Evolutionary conservation across 2,888 invertebrate genomes (phyloP), one percentile per base, ranked within the genome.

Genomic region (Sussaba pulchella): DNA sequence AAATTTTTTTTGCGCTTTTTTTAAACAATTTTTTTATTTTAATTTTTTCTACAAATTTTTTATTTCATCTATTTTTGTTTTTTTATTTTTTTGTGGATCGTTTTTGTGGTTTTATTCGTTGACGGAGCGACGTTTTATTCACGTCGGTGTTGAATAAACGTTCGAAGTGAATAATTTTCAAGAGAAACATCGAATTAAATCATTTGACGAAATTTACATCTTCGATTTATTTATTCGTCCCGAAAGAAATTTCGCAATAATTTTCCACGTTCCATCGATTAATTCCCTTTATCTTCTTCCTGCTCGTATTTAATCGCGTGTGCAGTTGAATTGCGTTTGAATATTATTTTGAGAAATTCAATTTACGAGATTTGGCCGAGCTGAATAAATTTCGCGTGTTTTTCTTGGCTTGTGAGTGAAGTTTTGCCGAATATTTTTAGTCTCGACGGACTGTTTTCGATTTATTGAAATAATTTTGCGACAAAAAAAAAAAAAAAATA

Each of bases 1-100:
- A 66, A 52, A 61, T 54, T 66, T 47, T 59, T 70, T 41, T 31
- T 31, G 31, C 6, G 2, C 6, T 31, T 31, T 31, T 31, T 31
- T 31, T 6, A n/a, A n/a, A n/a, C n/a, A n/a, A n/a, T n/a, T n/a
- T n/a, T 66, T 71, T 52, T 64, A 57, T 59, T 70, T 47, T n/a
- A n/a, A n/a, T n/a, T n/a, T n/a, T n/a, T n/a, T n/a, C n/a, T n/a
- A n/a, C n/a, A n/a, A n/a, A n/a, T n/a, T n/a, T n/a, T n/a, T n/a
- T n/a, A n/a, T n/a, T n/a, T n/a, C n/a, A n/a, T n/a, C n/a, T n/a
- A n/a, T n/a, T n/a, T n/a, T n/a, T n/a, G n/a, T n/a, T n/a, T n/a
- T n/a, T n/a, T n/a, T n/a, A n/a, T n/a, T n/a, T n/a, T n/a, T n/a
- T n/a, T n/a, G n/a, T n/a, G n/a, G n/a, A n/a, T n/a, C n/a, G n/a